Evolutionary conservation across 1,140 invertebrate genomes (phyloP), one percentile per base, ranked within the genome.

Genomic region (Platyscapa corneri): DNA sequence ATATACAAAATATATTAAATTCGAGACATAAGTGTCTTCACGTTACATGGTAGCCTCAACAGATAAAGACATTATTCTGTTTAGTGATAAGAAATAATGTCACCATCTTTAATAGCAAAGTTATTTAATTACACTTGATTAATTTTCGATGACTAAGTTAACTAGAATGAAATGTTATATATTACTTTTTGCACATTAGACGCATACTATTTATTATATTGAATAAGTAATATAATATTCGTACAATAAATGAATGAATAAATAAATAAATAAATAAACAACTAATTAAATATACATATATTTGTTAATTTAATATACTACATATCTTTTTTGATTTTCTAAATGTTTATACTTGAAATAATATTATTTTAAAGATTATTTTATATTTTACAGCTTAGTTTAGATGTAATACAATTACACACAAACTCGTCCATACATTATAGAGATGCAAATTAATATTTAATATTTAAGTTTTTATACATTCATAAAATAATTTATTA

Each of bases 111-210:
- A 70, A 70, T 70, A 70, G 32, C 67, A 37, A 70, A 70, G 32
- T 70, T 70, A 70, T 70, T 70, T 70, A 70, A 70, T 70, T 70
- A 37, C 34, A 20, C 32, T 37, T 23, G 67, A 70, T 70, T 70
- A 70, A 70, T 70, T 37, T 70, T 39, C 34, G 34, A 70, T 70
- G 34, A 70, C 67, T 70, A 70, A 70, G 32, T 70, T 70, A 70
- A 70, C 30, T 18, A 34, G 32, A 32, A 70, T 70, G 7, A 70
- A 37, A 70, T 70, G 14, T 70, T 16, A 32, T 37, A 23, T 37
- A 70, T 70, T 34, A 56, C 18, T 56, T 70, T 18, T 70, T 70
- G 37, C 23, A 60, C 10, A 27, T 37, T 37, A 14, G 1, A 37
- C 16, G 34, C 3, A 70, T 16, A 5, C 16, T 5, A 1, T 20